A percentile compares a stretch with the other conserved stretches of the same genome.
Evolutionary conservation across 2,888 invertebrate genomes (phyloP).

Genomic region (Drosophila differens): DNA sequence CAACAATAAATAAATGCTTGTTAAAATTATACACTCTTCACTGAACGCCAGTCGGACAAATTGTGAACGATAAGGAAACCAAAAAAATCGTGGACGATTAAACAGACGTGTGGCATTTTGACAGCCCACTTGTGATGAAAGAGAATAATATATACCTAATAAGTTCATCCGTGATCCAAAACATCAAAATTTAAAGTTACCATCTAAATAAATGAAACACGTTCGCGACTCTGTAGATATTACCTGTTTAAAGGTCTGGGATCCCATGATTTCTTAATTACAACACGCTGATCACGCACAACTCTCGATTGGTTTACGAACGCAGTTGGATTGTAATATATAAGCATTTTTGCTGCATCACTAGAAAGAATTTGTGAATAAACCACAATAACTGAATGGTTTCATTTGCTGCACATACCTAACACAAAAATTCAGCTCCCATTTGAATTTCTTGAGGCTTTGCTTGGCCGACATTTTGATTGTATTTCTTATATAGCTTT

Average conservation of each 20-base stretch:
- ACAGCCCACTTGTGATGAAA: background rate
- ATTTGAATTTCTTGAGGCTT: constrained; percentile 87
- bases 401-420: constrained; percentile 85
- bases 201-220: constrained; percentile 87
- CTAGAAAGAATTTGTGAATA: background rate
- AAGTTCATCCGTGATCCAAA: constrained; percentile 50
- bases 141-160: constrained; percentile 3
- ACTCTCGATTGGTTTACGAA: constrained; percentile 91
- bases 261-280: constrained; percentile 98
- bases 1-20: constrained; percentile 4
- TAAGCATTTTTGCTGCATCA: constrained; percentile 85
- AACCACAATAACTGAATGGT: background rate
- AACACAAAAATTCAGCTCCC: constrained; percentile 88
- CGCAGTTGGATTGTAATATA: constrained; percentile 90
- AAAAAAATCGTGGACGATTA: constrained; percentile 71
- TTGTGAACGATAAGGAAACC: constrained; percentile 71
- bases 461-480: constrained; percentile 83
- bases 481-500: constrained; percentile 8
- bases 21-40: constrained; percentile 7
- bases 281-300: constrained; percentile 92
- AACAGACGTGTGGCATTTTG: background rate
- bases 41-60: constrained; percentile 70
- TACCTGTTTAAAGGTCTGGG: constrained; percentile 96
- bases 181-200: constrained; percentile 43
- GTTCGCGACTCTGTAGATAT: constrained; percentile 87